Percentiles rank a stretch among this genome's conserved stretches.
These are phyloP conservation scores for Acanthoscelides obtectus DNA, from an alignment of 2,888 invertebrate species.

Conservation along the genomic window DNA sequence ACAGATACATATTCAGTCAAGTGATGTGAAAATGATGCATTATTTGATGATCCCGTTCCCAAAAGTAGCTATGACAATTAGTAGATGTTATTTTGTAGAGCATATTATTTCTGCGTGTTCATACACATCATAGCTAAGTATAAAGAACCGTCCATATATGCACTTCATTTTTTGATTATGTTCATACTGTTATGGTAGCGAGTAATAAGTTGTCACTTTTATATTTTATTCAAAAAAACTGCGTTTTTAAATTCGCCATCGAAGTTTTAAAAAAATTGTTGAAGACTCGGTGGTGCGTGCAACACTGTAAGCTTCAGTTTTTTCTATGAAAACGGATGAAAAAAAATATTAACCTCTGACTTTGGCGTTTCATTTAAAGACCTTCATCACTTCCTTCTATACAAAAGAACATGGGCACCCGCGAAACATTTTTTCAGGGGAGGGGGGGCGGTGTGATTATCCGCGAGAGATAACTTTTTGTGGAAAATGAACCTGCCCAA, in stretches of 20 bases:
- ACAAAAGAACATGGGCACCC: too few species aligned
- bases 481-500: too few species aligned
- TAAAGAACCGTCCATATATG: background rate
- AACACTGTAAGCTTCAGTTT: conserved; percentile 39
- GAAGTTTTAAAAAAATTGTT: conserved; percentile 25
- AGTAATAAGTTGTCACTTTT: conserved; percentile 9
- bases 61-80: background rate
- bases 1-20: too few species aligned
- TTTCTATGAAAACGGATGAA: conserved; percentile 29
- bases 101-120: background rate
- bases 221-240: conserved; percentile 12
- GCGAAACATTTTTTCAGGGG: too few species aligned
- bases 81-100: background rate
- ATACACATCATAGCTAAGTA: background rate
- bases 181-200: background rate
- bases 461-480: too few species aligned
- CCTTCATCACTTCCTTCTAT: too few species aligned
- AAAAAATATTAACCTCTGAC: conserved; percentile 23
- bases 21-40: too few species aligned
- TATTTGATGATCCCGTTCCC: too few species aligned
- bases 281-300: conserved; percentile 33
- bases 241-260: conserved; percentile 28
- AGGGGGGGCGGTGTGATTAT: too few species aligned
- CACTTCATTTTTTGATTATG: too few species aligned
- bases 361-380: background rate